Evolutionary conservation across 2,888 invertebrate species (phyloP).

Genomic region (Yponomeuta plumbellus): DNA sequence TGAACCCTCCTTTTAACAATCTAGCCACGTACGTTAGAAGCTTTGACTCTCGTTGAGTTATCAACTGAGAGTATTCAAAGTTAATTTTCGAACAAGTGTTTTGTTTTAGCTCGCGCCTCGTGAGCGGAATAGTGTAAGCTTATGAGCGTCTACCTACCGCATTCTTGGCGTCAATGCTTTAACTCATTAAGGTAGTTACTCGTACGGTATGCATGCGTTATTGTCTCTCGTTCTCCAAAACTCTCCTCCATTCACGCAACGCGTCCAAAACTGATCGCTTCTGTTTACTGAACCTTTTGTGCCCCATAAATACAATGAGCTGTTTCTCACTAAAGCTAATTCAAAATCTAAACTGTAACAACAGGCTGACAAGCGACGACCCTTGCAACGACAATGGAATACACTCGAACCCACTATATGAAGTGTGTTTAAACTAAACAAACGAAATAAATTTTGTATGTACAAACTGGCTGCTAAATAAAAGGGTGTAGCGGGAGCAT

Average conservation of each 20-base stretch:
- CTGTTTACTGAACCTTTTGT: neutral
- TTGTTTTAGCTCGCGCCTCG: constrained; percentile 1
- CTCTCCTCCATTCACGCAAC: neutral
- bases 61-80: neutral
- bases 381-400: constrained; percentile 48
- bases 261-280: neutral
- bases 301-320: neutral
- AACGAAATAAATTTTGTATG: constrained; percentile 50
- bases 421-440: constrained; percentile 37
- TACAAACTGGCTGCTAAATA: constrained; percentile 35
- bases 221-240: neutral
- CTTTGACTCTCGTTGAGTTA: neutral
- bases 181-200: neutral
- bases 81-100: neutral
- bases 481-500: constrained; percentile 55
- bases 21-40: neutral
- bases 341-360: constrained; percentile 10
- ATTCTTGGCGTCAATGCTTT: neutral
- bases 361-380: constrained; percentile 26
- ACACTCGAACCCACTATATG: constrained; percentile 44
- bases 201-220: neutral
- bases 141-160: constrained; percentile 12
- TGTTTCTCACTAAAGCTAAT: neutral
- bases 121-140: constrained; percentile 5
- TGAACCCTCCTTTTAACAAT: neutral